Percentiles rank a stretch among this genome's conserved stretches.
phyloP scores from a whole-genome alignment of 2,797 vertebrate species.

The Pipistrellus pygmaeus region DNA sequence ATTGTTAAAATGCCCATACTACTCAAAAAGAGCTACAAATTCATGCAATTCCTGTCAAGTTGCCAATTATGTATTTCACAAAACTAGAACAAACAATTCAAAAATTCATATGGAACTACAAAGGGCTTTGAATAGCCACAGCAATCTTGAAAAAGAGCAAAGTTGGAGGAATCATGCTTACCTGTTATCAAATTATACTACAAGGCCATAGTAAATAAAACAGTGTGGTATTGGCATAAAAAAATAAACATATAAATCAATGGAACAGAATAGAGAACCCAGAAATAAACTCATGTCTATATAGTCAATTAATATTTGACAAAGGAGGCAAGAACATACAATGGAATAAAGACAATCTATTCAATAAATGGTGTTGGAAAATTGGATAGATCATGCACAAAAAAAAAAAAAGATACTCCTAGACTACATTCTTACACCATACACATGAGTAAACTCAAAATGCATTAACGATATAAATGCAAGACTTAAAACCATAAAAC shows the following conservation, averaged over 20 bases:
- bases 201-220: too few relatives aligned
- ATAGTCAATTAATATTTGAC: too few relatives aligned
- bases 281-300: too few relatives aligned
- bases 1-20: neutral
- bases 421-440: neutral
- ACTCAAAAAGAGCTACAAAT: neutral
- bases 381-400: neutral
- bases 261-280: too few relatives aligned
- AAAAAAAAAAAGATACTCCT: neutral
- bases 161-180: neutral
- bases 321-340: too few relatives aligned
- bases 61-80: neutral
- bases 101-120: too few relatives aligned
- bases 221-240: too few relatives aligned
- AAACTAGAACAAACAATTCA: too few relatives aligned
- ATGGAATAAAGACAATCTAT: too few relatives aligned
- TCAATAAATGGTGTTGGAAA: neutral
- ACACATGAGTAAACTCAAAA: neutral
- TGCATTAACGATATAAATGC: neutral
- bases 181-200: neutral
- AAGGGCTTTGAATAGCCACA: too few relatives aligned
- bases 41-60: neutral
- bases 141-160: neutral
- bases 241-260: too few relatives aligned
- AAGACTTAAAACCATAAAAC: neutral